Conservation (phyloP, 2,113 vertebrate species). For the Lepisosteus osseus region DNA sequence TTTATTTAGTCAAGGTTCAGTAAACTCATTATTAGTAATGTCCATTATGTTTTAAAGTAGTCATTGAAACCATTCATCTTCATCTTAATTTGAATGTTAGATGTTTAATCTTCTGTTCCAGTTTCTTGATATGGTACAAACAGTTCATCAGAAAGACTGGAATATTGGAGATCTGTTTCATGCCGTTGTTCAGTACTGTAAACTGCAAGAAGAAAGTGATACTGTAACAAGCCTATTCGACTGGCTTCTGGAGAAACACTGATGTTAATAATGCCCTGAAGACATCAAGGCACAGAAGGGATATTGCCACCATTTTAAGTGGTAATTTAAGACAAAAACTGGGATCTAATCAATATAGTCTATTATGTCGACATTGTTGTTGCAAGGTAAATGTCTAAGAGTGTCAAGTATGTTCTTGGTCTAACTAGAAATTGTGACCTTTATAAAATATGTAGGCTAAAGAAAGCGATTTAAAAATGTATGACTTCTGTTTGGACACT, state of each 20-base stretch:
- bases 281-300: neutral
- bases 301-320: neutral
- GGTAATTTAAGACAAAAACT: neutral
- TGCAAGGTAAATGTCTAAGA: neutral
- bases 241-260: slow-evolving; percentile 85
- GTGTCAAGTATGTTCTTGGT: neutral
- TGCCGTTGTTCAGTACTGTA: slow-evolving; percentile 84
- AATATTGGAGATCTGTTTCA: slow-evolving; percentile 87
- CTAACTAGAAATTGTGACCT: neutral
- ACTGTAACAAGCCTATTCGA: slow-evolving; percentile 81
- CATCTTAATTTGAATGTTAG: slow-evolving; percentile 3
- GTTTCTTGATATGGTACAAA: slow-evolving; percentile 87
- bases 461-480: too few species aligned
- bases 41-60: too few species aligned
- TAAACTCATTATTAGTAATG: too few species aligned
- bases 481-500: too few species aligned
- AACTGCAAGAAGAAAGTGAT: slow-evolving; percentile 65
- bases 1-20: too few species aligned
- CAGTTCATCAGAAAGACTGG: slow-evolving; percentile 85
- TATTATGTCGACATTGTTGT: neutral
- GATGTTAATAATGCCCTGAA: slow-evolving; percentile 26
- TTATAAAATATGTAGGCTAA: neutral
- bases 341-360: too few species aligned
- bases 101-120: slow-evolving; percentile 40
- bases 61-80: too few species aligned